Percentiles rank a stretch among this genome's conserved stretches.
phyloP scores from a whole-genome alignment of 2,797 vertebrate species.

The Carcharodon carcharias region DNA sequence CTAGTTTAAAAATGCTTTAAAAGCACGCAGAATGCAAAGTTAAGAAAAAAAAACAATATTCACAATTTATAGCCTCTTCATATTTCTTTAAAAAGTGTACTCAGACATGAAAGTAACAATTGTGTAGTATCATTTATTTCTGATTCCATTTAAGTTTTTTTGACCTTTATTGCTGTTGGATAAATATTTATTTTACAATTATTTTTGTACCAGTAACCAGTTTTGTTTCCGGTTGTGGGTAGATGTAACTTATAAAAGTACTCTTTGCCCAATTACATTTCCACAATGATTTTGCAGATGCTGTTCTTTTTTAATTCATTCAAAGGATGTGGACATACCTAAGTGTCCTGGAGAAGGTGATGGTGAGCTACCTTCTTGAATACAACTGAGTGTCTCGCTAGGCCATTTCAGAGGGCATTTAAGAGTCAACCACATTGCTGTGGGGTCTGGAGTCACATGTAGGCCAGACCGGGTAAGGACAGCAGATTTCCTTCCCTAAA shows the following conservation, averaged over 20 bases:
- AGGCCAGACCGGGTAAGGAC: too few relatives aligned
- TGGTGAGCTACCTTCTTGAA: too few relatives aligned
- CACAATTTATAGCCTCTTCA: neutral
- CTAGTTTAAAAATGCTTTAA: neutral
- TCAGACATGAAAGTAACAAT: neutral
- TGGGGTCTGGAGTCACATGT: too few relatives aligned
- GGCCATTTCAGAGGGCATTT: too few relatives aligned
- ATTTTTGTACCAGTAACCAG: neutral
- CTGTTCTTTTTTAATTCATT: neutral
- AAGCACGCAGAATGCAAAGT: neutral
- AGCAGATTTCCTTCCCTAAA: too few relatives aligned
- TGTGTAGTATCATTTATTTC: neutral
- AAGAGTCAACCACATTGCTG: too few relatives aligned
- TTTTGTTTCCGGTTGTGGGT: neutral
- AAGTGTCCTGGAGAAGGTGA: too few relatives aligned
- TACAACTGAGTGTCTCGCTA: too few relatives aligned
- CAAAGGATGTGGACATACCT: too few relatives aligned
- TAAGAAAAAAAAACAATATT: neutral
- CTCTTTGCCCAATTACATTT: neutral
- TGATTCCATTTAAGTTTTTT: neutral
- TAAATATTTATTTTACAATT: neutral
- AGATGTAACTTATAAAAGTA: neutral
- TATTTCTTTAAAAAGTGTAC: neutral
- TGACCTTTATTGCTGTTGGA: neutral
- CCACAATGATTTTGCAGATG: neutral